Base-by-base conservation (phyloP, 2,888 invertebrate genomes). In the Netelia inedita region DNA sequence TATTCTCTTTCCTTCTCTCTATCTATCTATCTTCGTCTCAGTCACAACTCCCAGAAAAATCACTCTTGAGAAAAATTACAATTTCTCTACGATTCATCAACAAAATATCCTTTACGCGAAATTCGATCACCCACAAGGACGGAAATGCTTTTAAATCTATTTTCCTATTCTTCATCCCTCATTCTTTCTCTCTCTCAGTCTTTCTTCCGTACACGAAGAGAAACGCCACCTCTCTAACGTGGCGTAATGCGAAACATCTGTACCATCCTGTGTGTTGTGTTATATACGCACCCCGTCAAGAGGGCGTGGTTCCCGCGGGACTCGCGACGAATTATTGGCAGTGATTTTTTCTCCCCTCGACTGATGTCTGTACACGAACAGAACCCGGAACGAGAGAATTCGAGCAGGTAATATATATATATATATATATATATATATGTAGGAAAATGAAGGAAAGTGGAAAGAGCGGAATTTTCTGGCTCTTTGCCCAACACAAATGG, bases 171-270 rank as follows among this genome's bases (percentile, higher is more conserved):
- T 3, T 19, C 43, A 21, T 65, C 50, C 50, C 59, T 21, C 61
- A 8, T 14, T 8, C n/a, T 16, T 19, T 66, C 46, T 66, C 65
- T 66, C 46, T 3, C 46, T 2, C 16, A 9, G 14, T 2, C 55
- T 16, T 16, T 57, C 57, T 57, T 19, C 19, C 19, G 19, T 63
- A 6, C 11, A 43, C 16, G 9, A 19, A 23, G 21, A 50, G 23
- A 6, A 35, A 35, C 35, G 35, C 35, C 6, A 6, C 5, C 21
- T 75, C 19, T 9, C 41, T 65, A 35, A 55, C 71, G 35, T 79
- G 19, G 5, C 55, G 21, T 63, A 55, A 63, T 61, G 53, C 81
- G 75, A 81, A 81, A 81, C 81, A 81, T 81, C 81, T 81, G 81
- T 75, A 75, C 43, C 74, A 53, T 69, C 75, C 66, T 41, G 46